Evolutionary conservation across 2,113 vertebrate genomes (phyloP).

Genomic region (Romanogobio albipinnatus): DNA sequence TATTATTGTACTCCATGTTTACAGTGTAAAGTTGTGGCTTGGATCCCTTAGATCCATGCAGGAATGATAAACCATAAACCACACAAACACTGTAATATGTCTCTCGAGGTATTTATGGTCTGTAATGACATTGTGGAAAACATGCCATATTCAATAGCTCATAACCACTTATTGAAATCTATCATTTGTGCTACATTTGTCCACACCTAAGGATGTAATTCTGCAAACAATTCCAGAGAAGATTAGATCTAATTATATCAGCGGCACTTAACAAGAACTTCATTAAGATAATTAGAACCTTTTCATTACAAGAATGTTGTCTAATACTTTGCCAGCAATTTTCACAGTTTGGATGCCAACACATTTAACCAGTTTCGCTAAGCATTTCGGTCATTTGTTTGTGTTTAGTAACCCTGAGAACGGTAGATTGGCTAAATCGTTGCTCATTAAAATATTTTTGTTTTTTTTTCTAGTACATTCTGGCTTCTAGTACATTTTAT

Average conservation of each 20-base stretch:
- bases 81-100: neutral
- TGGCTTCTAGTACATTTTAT: too few species aligned
- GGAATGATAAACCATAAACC: neutral
- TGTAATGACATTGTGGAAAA: neutral
- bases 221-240: neutral
- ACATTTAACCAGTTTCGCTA: neutral
- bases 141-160: neutral
- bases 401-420: too few species aligned
- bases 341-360: neutral
- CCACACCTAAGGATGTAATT: neutral
- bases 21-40: neutral
- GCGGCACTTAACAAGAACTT: neutral
- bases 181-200: constrained; percentile 23
- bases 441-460: too few species aligned
- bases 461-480: too few species aligned
- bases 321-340: neutral
- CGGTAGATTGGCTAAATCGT: too few species aligned
- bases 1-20: neutral
- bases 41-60: neutral
- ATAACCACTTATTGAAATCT: neutral
- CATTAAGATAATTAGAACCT: neutral
- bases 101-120: neutral
- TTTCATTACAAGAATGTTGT: neutral
- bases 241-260: neutral
- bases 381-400: too few species aligned